These are phyloP conservation scores for Thripadectes ignobilis DNA, from an alignment of 2,797 vertebrate genomes.

Conservation along the genomic window DNA sequence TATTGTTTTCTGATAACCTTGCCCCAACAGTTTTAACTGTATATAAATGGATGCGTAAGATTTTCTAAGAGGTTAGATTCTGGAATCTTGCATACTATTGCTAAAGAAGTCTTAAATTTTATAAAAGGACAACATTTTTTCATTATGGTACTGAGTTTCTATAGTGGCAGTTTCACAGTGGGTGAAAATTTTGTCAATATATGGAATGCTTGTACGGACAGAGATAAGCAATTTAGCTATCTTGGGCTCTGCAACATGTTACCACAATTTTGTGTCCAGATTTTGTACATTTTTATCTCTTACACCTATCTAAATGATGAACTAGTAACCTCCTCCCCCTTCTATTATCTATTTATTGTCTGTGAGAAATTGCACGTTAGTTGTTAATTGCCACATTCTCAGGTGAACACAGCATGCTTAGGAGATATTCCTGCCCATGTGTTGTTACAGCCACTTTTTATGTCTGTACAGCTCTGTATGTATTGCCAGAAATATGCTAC, in stretches of 20 bases:
- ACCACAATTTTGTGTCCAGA: neutral
- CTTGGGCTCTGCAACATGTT: neutral
- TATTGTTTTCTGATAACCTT: neutral
- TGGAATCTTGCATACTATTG: neutral
- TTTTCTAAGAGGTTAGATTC: neutral
- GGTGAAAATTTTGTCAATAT: neutral
- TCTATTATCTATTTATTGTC: neutral
- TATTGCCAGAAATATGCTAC: neutral
- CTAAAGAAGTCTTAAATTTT: neutral
- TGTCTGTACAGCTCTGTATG: neutral
- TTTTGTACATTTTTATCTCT: neutral
- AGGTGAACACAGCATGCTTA: neutral
- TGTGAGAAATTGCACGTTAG: neutral
- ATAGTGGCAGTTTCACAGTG: neutral
- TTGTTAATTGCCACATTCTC: neutral
- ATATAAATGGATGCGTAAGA: neutral
- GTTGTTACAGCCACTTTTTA: neutral
- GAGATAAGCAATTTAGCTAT: neutral
- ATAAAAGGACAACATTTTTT: neutral
- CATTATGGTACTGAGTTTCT: neutral
- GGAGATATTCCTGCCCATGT: neutral
- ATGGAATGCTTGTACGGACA: neutral
- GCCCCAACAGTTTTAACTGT: neutral
- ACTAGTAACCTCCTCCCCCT: neutral
- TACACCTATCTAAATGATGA: neutral